Evolutionary conservation across 2,113 vertebrate species (phyloP).

Genomic region (Colistium nudipinnis): DNA sequence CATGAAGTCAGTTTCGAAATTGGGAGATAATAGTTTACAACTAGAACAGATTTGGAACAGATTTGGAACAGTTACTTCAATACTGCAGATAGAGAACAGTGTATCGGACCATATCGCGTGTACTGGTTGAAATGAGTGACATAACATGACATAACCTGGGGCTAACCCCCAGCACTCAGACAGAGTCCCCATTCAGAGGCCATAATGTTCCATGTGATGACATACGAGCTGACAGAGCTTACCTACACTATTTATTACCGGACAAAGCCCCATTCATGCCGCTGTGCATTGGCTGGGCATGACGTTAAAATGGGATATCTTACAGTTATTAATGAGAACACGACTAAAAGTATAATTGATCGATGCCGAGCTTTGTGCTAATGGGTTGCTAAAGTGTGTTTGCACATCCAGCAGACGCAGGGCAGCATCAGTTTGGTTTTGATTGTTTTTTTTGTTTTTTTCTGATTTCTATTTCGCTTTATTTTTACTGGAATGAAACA

Average conservation of each 20-base stretch:
- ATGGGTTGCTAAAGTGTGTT: neutral
- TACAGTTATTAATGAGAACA: neutral
- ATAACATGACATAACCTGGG: slow-evolving; percentile 11
- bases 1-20: too few species aligned
- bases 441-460: too few species aligned
- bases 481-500: neutral
- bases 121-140: neutral
- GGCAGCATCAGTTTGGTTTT: neutral
- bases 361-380: too few species aligned
- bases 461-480: too few species aligned
- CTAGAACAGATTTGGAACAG: too few species aligned
- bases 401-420: neutral
- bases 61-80: neutral
- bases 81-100: neutral
- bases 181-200: slow-evolving; percentile 7
- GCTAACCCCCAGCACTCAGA: slow-evolving; percentile 9
- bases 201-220: slow-evolving; percentile 37
- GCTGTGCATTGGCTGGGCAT: neutral
- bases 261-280: slow-evolving; percentile 11
- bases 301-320: neutral
- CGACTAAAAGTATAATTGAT: neutral
- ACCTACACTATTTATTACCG: slow-evolving; percentile 30
- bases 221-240: slow-evolving; percentile 13
- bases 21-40: too few species aligned
- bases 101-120: neutral